A percentile compares a stretch with the other conserved stretches of the same genome.
phyloP scores from a whole-genome alignment of 2,113 vertebrate genomes.

The Chroicocephalus ridibundus region DNA sequence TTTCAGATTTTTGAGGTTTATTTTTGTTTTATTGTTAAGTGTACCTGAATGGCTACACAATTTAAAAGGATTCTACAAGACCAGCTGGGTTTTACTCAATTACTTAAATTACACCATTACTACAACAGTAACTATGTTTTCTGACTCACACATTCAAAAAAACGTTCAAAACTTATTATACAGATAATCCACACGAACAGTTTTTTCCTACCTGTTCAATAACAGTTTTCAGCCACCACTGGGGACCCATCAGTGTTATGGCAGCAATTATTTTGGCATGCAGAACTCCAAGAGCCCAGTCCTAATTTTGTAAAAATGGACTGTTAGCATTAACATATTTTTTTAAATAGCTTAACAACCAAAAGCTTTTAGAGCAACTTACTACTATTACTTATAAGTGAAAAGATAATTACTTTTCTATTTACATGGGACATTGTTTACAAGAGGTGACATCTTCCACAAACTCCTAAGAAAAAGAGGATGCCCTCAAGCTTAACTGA shows the following conservation, averaged over 20 bases:
- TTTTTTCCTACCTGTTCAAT: slow-evolving; percentile 89
- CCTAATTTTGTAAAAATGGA: slow-evolving; percentile 70
- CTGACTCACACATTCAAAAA: neutral
- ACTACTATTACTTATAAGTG: neutral
- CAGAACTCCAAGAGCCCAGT: slow-evolving; percentile 98
- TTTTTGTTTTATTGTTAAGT: neutral
- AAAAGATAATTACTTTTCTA: neutral
- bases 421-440: neutral
- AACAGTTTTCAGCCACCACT: slow-evolving; percentile 99
- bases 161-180: neutral
- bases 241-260: slow-evolving; percentile 97
- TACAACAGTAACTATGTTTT: neutral
- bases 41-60: neutral
- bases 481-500: neutral
- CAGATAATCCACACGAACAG: neutral
- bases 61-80: neutral
- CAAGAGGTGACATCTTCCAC: neutral
- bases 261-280: slow-evolving; percentile 99
- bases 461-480: neutral
- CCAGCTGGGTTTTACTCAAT: neutral
- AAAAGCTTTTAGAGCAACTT: neutral
- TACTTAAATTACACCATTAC: neutral
- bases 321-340: neutral
- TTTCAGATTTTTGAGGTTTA: neutral
- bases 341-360: neutral